phyloP scores from a whole-genome alignment of 1,140 invertebrate species.

The Eriosoma lanigerum region DNA sequence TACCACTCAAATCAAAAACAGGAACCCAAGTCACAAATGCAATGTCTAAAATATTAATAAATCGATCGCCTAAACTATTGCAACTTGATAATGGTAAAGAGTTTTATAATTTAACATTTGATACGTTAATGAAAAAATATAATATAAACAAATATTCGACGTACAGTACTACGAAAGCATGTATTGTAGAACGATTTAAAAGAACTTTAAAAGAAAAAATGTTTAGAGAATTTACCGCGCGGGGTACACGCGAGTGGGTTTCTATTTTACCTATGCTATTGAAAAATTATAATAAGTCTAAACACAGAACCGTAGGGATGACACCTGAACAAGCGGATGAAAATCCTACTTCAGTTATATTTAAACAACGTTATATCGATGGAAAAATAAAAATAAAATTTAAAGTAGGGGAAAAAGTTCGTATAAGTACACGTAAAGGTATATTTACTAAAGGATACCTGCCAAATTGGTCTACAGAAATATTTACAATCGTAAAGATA shows the following conservation, averaged over 20 bases:
- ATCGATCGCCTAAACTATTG: not conserved
- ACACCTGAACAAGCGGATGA: not conserved
- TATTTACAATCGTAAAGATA: slow-evolving; percentile 52
- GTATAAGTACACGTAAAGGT: slow-evolving; percentile 51
- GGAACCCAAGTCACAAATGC: no score
- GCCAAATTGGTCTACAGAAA: slow-evolving; percentile 48
- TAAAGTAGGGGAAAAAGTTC: slow-evolving; percentile 46
- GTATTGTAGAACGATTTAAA: slow-evolving; percentile 29
- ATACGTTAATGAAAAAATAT: not conserved
- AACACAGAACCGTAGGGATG: slow-evolving; percentile 19
- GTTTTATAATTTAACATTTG: slow-evolving; percentile 15
- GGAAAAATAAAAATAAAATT: slow-evolving; percentile 30
- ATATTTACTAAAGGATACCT: slow-evolving; percentile 52
- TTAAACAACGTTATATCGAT: not conserved
- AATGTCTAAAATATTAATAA: slow-evolving; percentile 49
- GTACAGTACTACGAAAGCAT: slow-evolving; percentile 1
- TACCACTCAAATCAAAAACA: no score
- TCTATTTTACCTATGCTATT: not conserved
- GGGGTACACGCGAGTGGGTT: no score
- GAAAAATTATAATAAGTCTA: not conserved
- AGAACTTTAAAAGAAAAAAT: slow-evolving; percentile 6
- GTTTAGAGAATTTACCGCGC: slow-evolving; percentile 12
- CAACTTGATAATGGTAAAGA: not conserved
- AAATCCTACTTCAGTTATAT: not conserved
- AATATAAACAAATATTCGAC: slow-evolving; percentile 1